Percentiles rank a stretch among this genome's conserved stretches.
These are phyloP conservation scores for Argopecten irradians DNA, from an alignment of 1,140 invertebrate genomes.

Conservation along the genomic window DNA sequence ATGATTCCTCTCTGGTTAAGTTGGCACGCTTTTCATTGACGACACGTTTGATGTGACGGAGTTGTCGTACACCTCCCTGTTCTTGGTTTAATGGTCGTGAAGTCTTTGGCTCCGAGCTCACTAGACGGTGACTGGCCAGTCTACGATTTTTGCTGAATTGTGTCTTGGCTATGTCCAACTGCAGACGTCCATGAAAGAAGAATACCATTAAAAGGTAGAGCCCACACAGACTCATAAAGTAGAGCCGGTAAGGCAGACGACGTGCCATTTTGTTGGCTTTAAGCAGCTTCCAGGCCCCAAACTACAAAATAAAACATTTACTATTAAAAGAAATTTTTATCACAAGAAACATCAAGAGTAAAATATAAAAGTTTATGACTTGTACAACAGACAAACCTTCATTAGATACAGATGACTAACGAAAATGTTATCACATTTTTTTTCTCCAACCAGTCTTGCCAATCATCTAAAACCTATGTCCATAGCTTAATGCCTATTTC, in stretches of 20 bases:
- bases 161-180: conserved; percentile 46
- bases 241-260: conserved; percentile 49
- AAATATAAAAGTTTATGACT: too few species aligned
- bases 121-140: background rate
- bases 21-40: background rate
- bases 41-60: background rate
- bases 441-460: too few species aligned
- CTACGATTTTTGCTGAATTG: background rate
- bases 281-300: conserved; percentile 25
- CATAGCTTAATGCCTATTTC: too few species aligned
- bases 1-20: background rate
- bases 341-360: too few species aligned
- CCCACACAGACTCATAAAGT: conserved; percentile 49
- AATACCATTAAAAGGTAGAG: conserved; percentile 56
- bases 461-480: too few species aligned
- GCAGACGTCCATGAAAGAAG: conserved; percentile 61
- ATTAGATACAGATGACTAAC: too few species aligned
- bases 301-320: background rate
- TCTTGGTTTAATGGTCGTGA: background rate
- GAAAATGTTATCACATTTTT: too few species aligned
- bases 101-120: background rate
- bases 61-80: background rate
- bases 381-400: too few species aligned
- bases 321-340: background rate
- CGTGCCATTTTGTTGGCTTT: conserved; percentile 27